Evolutionary conservation across 2,888 invertebrate genomes (phyloP), one percentile per base, ranked within the genome.

Genomic region (Trachelus iudaicus): DNA sequence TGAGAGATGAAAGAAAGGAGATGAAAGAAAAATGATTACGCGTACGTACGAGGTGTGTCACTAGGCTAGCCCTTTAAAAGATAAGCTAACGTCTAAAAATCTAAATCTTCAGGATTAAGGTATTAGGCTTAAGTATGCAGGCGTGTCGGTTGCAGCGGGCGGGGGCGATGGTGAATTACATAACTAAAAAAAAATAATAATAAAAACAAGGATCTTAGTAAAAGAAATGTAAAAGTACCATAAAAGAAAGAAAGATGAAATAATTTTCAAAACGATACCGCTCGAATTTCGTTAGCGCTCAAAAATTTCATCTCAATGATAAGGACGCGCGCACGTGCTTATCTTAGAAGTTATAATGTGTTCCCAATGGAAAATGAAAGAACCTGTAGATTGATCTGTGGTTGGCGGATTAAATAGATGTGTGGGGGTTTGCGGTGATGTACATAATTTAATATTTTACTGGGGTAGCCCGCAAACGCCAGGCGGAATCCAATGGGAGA

Each of bases 361-460:
- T 56, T 77, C 79, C 78, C 76, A 79, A 80, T 81, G 81, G 73
- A 81, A 75, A 56, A 56, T 56, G 56, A 23, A 56, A 56, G 9
- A 56, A 56, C 56, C 56, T 56, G 23, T 56, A 56, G 56, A 15
- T 15, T 0, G 56, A 23, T 6, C 56, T 56, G 9, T 56, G 56
- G 56, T 56, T 23, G 56, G 23, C 1, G 56, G 9, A 56, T 23
- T 23, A 56, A 56, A 56, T 9, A 77, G 76, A 81, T 78, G 79
- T 77, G 83, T 82, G 84, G 82, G 82, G 83, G 83, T 85, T 88
- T 86, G 86, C 87, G 83, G 85, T 85, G 83, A 81, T 90, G 89
- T 88, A 89, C 84, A 90, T 90, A 90, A 85, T 85, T 86, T 82
- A 83, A 87, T 87, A 87, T 85, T 87, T 86, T 83, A 85, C 81